Evolutionary conservation across 1,140 invertebrate species (phyloP).

Genomic region (Mercenaria mercenaria): DNA sequence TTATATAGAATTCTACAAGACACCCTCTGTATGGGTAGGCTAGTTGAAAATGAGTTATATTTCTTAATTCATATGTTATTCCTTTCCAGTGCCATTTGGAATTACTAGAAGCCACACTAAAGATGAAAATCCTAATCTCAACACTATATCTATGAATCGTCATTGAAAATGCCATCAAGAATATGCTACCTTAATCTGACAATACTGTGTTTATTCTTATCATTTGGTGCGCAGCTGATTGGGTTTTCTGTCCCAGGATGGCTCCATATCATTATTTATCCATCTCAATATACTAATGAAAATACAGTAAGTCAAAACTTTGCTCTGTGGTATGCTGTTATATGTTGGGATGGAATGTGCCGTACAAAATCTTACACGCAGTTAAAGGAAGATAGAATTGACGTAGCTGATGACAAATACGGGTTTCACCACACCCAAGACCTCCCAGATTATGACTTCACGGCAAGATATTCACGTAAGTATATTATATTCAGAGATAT

Average conservation of each 20-base stretch:
- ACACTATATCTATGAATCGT: no score
- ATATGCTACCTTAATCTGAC: not conserved
- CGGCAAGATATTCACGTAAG: not conserved
- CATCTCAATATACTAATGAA: not conserved
- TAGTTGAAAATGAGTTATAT: no score
- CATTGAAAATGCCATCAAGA: not conserved
- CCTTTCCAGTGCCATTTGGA: no score
- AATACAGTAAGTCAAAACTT: not conserved
- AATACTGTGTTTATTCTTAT: not conserved
- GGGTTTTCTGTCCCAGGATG: not conserved
- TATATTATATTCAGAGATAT: not conserved
- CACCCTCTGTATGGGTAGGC: no score
- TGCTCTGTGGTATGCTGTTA: conserved; percentile 6
- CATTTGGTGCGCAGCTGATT: conserved; percentile 12
- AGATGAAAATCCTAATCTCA: no score
- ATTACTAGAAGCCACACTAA: no score
- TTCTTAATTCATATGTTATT: no score
- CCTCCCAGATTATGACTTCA: not conserved
- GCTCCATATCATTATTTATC: not conserved
- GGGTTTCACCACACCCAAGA: not conserved
- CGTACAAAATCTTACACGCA: not conserved
- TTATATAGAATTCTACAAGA: no score
- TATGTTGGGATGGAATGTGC: not conserved
- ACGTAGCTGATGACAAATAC: not conserved
- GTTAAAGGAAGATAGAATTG: not conserved